Evolutionary conservation across 2,797 vertebrate species (phyloP).

Genomic region (Anguilla marmorata): DNA sequence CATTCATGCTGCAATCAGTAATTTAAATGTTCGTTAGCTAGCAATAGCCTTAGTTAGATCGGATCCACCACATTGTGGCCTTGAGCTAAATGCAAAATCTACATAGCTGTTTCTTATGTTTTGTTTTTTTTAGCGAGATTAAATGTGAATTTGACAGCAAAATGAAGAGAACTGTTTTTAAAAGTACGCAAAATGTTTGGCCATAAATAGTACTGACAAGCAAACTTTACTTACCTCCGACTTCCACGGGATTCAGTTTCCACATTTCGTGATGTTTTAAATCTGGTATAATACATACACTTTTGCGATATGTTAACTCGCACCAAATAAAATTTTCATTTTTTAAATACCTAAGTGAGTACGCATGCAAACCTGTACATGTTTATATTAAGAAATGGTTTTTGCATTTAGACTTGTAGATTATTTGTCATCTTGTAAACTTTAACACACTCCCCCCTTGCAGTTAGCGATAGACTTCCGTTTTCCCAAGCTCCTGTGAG

Average conservation of each 20-base stretch:
- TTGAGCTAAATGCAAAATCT: background rate
- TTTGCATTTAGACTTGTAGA: background rate
- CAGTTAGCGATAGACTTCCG: slow-evolving; percentile 12
- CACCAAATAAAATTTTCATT: background rate
- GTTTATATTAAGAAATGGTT: background rate
- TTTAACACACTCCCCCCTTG: background rate
- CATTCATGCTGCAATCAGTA: no score
- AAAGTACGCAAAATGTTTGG: no score
- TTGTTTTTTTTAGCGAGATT: no score
- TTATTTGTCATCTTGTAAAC: background rate
- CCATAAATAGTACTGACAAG: no score
- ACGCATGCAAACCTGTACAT: background rate
- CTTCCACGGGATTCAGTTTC: slow-evolving; percentile 37
- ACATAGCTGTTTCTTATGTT: background rate
- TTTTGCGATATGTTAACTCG: background rate
- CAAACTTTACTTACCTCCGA: slow-evolving; percentile 32
- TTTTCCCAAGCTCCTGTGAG: background rate
- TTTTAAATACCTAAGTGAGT: background rate
- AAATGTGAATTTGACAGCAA: no score
- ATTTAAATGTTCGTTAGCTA: no score
- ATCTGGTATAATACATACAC: background rate
- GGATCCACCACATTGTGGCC: background rate
- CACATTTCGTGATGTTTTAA: slow-evolving; percentile 33
- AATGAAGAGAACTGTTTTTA: no score
- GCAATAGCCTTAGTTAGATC: background rate